phyloP scores from a whole-genome alignment of 2,888 invertebrate species.

The Dryocosmus kuriphilus region DNA sequence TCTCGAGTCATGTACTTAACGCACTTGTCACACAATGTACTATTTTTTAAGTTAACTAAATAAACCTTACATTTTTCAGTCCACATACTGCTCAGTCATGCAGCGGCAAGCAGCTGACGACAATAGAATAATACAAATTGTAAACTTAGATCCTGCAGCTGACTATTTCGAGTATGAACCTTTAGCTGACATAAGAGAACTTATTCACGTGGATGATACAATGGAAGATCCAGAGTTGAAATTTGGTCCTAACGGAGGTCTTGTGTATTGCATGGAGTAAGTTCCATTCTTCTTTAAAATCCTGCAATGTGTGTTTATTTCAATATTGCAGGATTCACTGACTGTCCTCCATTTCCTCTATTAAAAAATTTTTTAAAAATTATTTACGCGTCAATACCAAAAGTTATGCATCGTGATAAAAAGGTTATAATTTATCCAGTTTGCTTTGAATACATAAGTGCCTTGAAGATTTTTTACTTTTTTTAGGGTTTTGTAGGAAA shows the following conservation, averaged over 20 bases:
- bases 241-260: slow-evolving; percentile 98
- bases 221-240: slow-evolving; percentile 97
- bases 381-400: too few relatives aligned
- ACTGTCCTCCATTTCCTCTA: too few relatives aligned
- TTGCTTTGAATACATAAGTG: too few relatives aligned
- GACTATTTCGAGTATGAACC: slow-evolving; percentile 97
- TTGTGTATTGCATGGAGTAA: slow-evolving; percentile 96
- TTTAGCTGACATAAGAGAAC: slow-evolving; percentile 89
- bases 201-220: slow-evolving; percentile 96
- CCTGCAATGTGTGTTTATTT: too few relatives aligned
- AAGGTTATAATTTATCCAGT: too few relatives aligned
- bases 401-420: too few relatives aligned
- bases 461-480: too few relatives aligned
- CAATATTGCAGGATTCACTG: too few relatives aligned
- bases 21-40: too few relatives aligned
- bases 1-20: too few relatives aligned
- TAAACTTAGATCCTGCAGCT: slow-evolving; percentile 98
- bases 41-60: neutral
- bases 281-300: slow-evolving; percentile 70
- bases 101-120: slow-evolving; percentile 90
- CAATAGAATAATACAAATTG: slow-evolving; percentile 88
- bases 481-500: too few relatives aligned
- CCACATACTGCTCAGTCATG: slow-evolving; percentile 95
- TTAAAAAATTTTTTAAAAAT: too few relatives aligned
- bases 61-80: slow-evolving; percentile 80